A percentile compares a stretch with the other conserved stretches of the same genome.
Conservation (phyloP, 2,797 vertebrate species). For the Lophius americanus region DNA sequence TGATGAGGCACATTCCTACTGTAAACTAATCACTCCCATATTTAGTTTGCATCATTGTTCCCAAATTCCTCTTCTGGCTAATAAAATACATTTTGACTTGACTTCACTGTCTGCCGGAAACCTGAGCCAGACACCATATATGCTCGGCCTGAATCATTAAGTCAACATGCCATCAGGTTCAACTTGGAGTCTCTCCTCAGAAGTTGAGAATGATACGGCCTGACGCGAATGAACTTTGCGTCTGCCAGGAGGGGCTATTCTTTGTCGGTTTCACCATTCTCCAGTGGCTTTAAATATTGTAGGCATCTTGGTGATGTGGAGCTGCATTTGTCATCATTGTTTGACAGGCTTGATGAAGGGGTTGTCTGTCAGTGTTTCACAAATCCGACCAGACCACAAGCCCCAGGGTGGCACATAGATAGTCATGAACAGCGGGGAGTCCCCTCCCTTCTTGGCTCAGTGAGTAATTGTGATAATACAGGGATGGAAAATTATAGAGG, state of each 20-base stretch:
- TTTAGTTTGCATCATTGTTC: constrained; percentile 42
- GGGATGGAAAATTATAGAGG: constrained; percentile 79
- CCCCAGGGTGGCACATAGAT: constrained; percentile 71
- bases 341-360: constrained; percentile 83
- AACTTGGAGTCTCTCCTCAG: constrained; percentile 64
- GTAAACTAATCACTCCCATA: constrained; percentile 24
- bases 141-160: constrained; percentile 79
- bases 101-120: constrained; percentile 61
- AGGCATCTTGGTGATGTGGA: constrained; percentile 78
- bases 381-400: constrained; percentile 77
- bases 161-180: constrained; percentile 72
- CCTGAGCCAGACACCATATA: constrained; percentile 75
- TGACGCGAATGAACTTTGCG: constrained; percentile 75
- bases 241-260: constrained; percentile 71
- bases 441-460: constrained; percentile 67
- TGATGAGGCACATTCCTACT: constrained; percentile 13
- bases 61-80: constrained; percentile 44
- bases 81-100: constrained; percentile 69
- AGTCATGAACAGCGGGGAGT: constrained; percentile 67
- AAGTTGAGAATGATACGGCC: constrained; percentile 75
- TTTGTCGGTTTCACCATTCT: constrained; percentile 66
- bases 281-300: constrained; percentile 79
- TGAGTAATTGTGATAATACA: constrained; percentile 79
- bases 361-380: constrained; percentile 78
- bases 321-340: constrained; percentile 80